These are phyloP conservation scores for Archaeoteleia sp. DNA, from an alignment of 2,888 invertebrate species.

Conservation along the genomic window DNA sequence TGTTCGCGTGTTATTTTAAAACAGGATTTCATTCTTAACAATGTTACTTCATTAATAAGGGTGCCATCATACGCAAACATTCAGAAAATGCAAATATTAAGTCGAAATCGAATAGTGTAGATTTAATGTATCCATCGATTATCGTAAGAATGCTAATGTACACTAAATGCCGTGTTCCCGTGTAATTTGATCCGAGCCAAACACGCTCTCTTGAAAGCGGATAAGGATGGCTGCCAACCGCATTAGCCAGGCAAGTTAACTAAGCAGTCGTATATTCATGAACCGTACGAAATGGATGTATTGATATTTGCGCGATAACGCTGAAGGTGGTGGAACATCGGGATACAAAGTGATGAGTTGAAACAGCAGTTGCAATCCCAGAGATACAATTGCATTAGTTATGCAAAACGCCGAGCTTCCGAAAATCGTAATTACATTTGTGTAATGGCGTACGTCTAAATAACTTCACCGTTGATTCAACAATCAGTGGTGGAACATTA, in stretches of 20 bases:
- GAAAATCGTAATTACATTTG: conserved; percentile 19
- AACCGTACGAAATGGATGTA: conserved; percentile 24
- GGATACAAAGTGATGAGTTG: conserved; percentile 29
- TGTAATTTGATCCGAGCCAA: conserved; percentile 29
- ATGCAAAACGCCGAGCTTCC: conserved; percentile 23
- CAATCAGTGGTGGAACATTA: conserved; percentile 21
- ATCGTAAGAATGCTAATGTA: conserved; percentile 43
- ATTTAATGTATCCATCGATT: conserved; percentile 25
- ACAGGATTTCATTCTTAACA: too few species aligned
- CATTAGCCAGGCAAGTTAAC: conserved; percentile 28
- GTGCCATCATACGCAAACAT: too few species aligned
- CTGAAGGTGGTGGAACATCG: conserved; percentile 18
- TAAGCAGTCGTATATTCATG: conserved; percentile 37
- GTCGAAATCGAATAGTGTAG: conserved; percentile 17
- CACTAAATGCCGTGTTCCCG: conserved; percentile 32
- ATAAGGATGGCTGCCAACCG: conserved; percentile 28
- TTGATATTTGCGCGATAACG: conserved; percentile 33
- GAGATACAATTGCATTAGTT: conserved; percentile 27
- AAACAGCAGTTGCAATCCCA: conserved; percentile 23
- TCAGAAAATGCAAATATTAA: not conserved
- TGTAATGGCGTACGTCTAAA: conserved; percentile 24
- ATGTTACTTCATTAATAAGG: too few species aligned
- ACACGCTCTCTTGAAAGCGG: conserved; percentile 22
- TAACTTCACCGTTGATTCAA: conserved; percentile 27
- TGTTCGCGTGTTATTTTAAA: too few species aligned